Evolutionary conservation across 1,140 invertebrate species (phyloP), one percentile per base, ranked within the genome.

Genomic region (Saccostrea cuccullata): DNA sequence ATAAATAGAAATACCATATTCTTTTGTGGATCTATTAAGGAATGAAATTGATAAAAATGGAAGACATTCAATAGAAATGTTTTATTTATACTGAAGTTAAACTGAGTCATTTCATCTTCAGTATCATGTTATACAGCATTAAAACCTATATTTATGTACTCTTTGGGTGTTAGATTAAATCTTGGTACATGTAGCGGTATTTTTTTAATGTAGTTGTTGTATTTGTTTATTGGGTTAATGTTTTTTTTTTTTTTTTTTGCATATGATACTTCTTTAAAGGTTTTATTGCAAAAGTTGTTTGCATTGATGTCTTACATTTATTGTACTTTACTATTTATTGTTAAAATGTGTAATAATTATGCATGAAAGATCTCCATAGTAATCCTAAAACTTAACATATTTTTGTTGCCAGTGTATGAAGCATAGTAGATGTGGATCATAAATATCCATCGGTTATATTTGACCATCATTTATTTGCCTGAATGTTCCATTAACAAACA

Each of bases 301-400:
- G 58, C 17, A 64, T n/a, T 64, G 58, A 64, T 20, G 15, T 64
- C 58, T n/a, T n/a, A 3, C 47, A 47, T 47, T 6, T 47, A 73
- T 13, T 77, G 26, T 77, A 30, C 60, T 20, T 9, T 30, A 30
- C 15, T 30, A 77, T 77, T 77, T 77, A 77, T 77, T 77, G 70
- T 77, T 15, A 77, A 36, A 64, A 77, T 26, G 23, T 77, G 70
- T 77, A 77, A 47, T 47, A 47, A 30, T 77, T 77, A 26, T 77
- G 70, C 70, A 77, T 77, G 70, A 26, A 77, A 30, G 70, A 77
- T 77, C 70, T 77, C 70, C 70, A 73, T 73, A 26, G 70, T 73
- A 26, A 73, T 26, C 23, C n/a, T 13, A n/a, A 60, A 60, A 20
- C 17, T 64, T 64, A 64, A 20, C n/a, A n/a, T 64, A 64, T 64